Conservation (phyloP, 2,113 vertebrate genomes). For the Lethenteron camtschaticum region DNA sequence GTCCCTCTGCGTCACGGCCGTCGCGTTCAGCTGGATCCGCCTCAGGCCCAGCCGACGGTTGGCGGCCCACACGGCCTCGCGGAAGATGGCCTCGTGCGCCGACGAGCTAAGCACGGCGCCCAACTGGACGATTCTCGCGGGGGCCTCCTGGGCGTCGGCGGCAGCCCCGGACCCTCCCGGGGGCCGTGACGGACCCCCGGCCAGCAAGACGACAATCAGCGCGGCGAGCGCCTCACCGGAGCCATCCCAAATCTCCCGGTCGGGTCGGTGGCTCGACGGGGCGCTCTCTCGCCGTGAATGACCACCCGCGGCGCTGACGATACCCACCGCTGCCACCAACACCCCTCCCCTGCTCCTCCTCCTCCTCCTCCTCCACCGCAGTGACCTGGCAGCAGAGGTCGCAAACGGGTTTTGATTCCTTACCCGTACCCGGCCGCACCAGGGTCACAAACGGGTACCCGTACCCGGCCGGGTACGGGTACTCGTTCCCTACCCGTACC, state of each 20-base stretch:
- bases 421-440: no score
- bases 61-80: constrained; percentile 64
- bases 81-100: constrained; percentile 74
- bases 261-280: neutral
- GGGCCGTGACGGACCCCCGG: neutral
- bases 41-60: constrained; percentile 59
- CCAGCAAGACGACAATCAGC: neutral
- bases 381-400: no score
- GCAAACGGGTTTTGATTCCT: no score
- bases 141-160: neutral
- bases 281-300: neutral
- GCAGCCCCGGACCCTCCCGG: neutral
- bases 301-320: no score
- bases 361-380: no score
- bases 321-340: no score
- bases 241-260: neutral
- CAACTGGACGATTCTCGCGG: constrained; percentile 49
- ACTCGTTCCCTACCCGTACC: no score
- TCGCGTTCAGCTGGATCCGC: constrained; percentile 88
- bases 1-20: constrained; percentile 79
- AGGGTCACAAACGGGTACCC: no score
- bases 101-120: constrained; percentile 83
- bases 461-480: no score
- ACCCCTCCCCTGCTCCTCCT: no score
- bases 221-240: neutral